Conservation (phyloP, 2,888 invertebrate species). For the Andrena trimmerana region DNA sequence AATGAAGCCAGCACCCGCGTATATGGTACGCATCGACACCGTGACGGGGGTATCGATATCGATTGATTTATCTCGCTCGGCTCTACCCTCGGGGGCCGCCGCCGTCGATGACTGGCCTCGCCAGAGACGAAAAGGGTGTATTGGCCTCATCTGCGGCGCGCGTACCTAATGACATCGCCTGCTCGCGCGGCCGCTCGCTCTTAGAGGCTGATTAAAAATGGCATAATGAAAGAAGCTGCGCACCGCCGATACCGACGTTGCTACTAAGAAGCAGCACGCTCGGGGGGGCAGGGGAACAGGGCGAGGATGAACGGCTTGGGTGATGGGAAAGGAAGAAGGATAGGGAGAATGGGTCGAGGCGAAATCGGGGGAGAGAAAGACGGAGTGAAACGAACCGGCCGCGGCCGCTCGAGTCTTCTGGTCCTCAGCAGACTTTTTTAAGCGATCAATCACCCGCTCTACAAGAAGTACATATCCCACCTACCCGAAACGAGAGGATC, state of each 20-base stretch:
- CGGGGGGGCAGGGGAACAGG: conserved; percentile 14
- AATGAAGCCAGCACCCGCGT: conserved; percentile 56
- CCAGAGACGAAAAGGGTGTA: conserved; percentile 52
- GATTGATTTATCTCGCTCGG: conserved; percentile 83
- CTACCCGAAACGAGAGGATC: conserved; percentile 73
- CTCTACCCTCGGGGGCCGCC: conserved; percentile 59
- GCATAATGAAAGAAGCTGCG: conserved; percentile 81
- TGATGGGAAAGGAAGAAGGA: conserved; percentile 27
- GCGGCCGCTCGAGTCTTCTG: conserved; percentile 32
- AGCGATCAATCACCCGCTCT: conserved; percentile 82
- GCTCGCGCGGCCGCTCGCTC: conserved; percentile 67
- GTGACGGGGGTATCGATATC: conserved; percentile 79
- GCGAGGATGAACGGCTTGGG: conserved; percentile 20
- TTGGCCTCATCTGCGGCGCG: conserved; percentile 55
- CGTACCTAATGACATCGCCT: conserved; percentile 75
- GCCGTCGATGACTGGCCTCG: conserved; percentile 68
- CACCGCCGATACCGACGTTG: conserved; percentile 75
- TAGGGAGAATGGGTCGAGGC: conserved; percentile 11
- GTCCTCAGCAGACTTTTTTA: conserved; percentile 76
- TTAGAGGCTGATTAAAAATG: conserved; percentile 81
- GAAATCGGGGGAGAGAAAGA: conserved; percentile 36
- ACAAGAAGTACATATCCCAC: conserved; percentile 79
- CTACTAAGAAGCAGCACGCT: conserved; percentile 72
- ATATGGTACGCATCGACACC: conserved; percentile 66
- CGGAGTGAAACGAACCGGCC: conserved; percentile 43